These are phyloP conservation scores for Cyrtonyx montezumae DNA, from an alignment of 2,113 vertebrate genomes.

Conservation along the genomic window DNA sequence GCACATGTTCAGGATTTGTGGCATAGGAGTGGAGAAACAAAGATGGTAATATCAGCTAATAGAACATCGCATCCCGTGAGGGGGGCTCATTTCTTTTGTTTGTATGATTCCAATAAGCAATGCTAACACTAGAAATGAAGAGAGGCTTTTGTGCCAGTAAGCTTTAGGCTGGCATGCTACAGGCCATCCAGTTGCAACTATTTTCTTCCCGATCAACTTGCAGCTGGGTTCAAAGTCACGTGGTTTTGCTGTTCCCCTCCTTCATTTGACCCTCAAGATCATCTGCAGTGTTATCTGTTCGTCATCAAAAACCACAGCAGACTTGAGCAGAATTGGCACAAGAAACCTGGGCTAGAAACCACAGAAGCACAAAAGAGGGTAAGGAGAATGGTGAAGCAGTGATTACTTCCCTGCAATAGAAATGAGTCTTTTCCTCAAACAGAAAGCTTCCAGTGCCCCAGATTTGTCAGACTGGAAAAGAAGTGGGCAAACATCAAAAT, in stretches of 20 bases:
- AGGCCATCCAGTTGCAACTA: constrained; percentile 39
- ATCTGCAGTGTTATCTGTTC: constrained; percentile 31
- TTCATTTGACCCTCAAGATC: constrained; percentile 67
- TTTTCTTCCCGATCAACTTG: constrained; percentile 65
- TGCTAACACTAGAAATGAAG: constrained; percentile 53
- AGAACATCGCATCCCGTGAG: constrained; percentile 62
- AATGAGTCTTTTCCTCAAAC: background rate
- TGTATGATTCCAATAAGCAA: constrained; percentile 50
- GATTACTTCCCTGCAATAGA: background rate
- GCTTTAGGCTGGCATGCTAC: constrained; percentile 43
- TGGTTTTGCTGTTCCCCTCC: constrained; percentile 41
- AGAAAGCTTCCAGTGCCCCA: background rate
- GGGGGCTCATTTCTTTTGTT: constrained; percentile 66
- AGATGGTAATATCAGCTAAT: constrained; percentile 67
- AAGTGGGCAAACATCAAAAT: background rate
- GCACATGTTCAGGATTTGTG: constrained; percentile 79
- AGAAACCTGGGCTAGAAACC: constrained; percentile 27
- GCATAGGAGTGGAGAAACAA: constrained; percentile 69
- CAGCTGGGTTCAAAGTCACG: constrained; percentile 26
- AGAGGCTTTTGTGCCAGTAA: constrained; percentile 29
- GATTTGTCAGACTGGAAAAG: background rate
- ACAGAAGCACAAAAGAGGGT: background rate
- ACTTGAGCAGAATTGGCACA: constrained; percentile 1
- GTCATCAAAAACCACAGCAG: constrained; percentile 50
- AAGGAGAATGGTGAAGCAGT: background rate